Conservation (phyloP, 2,888 invertebrate species). For the Leptodirus hochenwartii region DNA sequence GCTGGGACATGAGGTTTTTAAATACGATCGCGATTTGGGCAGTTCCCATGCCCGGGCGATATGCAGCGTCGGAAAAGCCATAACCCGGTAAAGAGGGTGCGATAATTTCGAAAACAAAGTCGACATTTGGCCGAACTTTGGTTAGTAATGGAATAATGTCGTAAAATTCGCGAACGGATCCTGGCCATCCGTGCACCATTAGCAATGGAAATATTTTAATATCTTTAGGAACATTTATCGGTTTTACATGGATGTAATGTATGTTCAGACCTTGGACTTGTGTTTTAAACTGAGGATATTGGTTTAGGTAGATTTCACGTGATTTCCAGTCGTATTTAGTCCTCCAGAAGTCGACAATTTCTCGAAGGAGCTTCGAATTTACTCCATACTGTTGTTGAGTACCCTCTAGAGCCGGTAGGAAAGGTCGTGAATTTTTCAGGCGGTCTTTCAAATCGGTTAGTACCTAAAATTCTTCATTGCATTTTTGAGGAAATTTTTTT, state of each 20-base stretch:
- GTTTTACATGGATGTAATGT: conserved; percentile 47
- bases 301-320: conserved; percentile 40
- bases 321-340: conserved; percentile 48
- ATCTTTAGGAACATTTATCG: conserved; percentile 16
- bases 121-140: conserved; percentile 21
- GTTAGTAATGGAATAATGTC: conserved; percentile 53
- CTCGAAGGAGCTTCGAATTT: conserved; percentile 45
- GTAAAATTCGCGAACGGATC: conserved; percentile 71
- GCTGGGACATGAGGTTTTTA: conserved; percentile 43
- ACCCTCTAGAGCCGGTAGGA: conserved; percentile 39
- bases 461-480: too few species aligned
- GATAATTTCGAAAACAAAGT: conserved; percentile 44
- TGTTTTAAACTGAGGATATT: conserved; percentile 48
- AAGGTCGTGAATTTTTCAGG: conserved; percentile 27
- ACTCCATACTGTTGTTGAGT: conserved; percentile 66
- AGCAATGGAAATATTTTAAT: conserved; percentile 41
- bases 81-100: conserved; percentile 36
- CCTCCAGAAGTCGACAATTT: conserved; percentile 49
- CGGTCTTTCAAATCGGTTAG: conserved; percentile 35
- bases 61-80: conserved; percentile 29
- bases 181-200: conserved; percentile 80
- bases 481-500: too few species aligned
- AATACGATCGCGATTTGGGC: conserved; percentile 37
- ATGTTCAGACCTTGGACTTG: conserved; percentile 50
- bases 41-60: conserved; percentile 36